Base-by-base conservation (phyloP, 2,113 vertebrate genomes). In the Ceyx margarethae region DNA sequence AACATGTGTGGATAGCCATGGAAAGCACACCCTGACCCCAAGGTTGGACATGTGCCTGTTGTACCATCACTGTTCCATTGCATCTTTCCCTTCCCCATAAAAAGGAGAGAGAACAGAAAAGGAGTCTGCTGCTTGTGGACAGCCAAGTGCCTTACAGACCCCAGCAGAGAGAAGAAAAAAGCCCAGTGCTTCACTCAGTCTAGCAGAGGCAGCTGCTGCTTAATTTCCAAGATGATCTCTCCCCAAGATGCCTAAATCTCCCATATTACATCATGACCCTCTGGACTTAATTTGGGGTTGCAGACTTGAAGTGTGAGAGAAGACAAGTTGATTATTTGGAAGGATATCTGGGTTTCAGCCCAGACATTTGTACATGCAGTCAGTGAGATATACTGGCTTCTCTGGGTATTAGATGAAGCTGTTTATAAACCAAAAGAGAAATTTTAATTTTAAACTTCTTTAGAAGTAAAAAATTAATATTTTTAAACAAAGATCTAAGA, bases 51-150 rank as follows among this genome's bases (percentile, higher is more conserved):
- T 1, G 0, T 5, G 7, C 33, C 19, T 67, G 15, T 29, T 1
- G 0, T 37, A 18, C 9, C 50, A 9, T 6, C 1, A 2, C 48
- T 50, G 6, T 15, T 56, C 23, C 9, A 16, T 11, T 33, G 20
- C 21, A 8, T 5, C 33, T n/a, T 67, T 8, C 5, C 29, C 17
- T 66, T 20, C 31, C 10, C 11, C 18, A 14, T 1, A 20, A 21
- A 60, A 89, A 51, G 21, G 10, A 26, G 20, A 16, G 17, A 37
- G 20, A 65, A 9, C 16, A 64, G 12, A 50, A 35, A 64, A 60
- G 11, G 9, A 35, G 3, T 5, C 16, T 11, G 7, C 19, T 69
- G 31, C 26, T 43, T 50, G 14, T 23, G 40, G 16, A 51, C 61
- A 69, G 3, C 43, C 22, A 17, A 26, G 15, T 26, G 11, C 19